Conservation (phyloP, 2,888 invertebrate species). For the Hipparchia sbordonii region DNA sequence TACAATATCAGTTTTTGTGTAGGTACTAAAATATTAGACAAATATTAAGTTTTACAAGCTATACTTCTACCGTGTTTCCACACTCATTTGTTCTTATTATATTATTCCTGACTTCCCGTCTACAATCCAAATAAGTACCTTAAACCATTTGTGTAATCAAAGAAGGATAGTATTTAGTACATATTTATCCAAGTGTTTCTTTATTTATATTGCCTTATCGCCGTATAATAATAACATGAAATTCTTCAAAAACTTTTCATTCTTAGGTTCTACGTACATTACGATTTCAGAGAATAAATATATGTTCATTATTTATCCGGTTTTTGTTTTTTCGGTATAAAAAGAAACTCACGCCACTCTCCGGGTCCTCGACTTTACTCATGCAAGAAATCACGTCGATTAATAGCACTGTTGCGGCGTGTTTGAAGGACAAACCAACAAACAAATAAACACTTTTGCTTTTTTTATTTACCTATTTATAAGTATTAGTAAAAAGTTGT, state of each 20-base stretch:
- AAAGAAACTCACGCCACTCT: too few relatives aligned
- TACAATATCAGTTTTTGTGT: too few relatives aligned
- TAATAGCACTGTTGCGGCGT: too few relatives aligned
- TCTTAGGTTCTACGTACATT: constrained; percentile 17
- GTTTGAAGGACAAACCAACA: too few relatives aligned
- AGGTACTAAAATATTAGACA: not conserved
- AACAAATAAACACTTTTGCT: too few relatives aligned
- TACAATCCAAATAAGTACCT: constrained; percentile 22
- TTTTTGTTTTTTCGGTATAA: too few relatives aligned
- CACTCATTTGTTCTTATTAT: not conserved
- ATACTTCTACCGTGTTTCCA: not conserved
- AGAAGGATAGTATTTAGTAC: constrained; percentile 7
- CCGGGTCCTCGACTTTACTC: too few relatives aligned
- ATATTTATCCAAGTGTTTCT: constrained; percentile 30
- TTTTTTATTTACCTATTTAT: too few relatives aligned
- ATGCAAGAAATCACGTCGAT: too few relatives aligned
- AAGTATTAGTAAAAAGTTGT: too few relatives aligned
- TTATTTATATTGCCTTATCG: not conserved
- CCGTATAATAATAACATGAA: not conserved
- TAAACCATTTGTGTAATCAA: constrained; percentile 33
- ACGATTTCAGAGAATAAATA: not conserved
- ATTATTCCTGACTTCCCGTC: constrained; percentile 15
- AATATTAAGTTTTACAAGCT: not conserved
- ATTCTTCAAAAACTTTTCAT: not conserved
- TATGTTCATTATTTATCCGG: too few relatives aligned